Evolutionary conservation across 2,888 invertebrate genomes (phyloP).

Genomic region (Sepioteuthis lessoniana): DNA sequence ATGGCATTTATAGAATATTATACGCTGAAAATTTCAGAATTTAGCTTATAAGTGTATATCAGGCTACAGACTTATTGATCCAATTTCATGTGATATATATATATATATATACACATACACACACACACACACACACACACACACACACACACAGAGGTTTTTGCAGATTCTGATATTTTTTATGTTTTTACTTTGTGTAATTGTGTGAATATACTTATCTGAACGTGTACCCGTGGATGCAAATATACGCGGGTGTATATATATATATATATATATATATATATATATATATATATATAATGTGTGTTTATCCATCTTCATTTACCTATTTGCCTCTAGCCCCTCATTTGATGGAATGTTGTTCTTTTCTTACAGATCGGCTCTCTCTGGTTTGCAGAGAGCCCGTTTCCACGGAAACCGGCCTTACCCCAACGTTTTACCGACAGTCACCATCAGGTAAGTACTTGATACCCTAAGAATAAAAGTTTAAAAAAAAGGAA

Average conservation of each 20-base stretch:
- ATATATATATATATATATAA: not conserved
- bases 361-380: not conserved
- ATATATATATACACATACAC: too few relatives aligned
- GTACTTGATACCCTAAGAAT: not conserved
- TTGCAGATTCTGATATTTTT: too few relatives aligned
- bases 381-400: constrained; percentile 49
- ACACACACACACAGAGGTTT: too few relatives aligned
- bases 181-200: not conserved
- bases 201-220: not conserved
- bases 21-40: too few relatives aligned
- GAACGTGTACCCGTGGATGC: not conserved
- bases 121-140: too few relatives aligned
- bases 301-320: too few relatives aligned
- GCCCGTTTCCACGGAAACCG: constrained; percentile 66
- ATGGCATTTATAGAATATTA: too few relatives aligned
- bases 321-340: too few relatives aligned
- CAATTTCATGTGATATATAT: too few relatives aligned
- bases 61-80: too few relatives aligned
- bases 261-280: not conserved
- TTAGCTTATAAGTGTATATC: too few relatives aligned
- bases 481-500: not conserved
- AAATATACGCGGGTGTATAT: not conserved
- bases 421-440: constrained; percentile 62
- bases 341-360: not conserved
- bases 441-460: constrained; percentile 61